Percentiles rank a stretch among this genome's conserved stretches.
Evolutionary conservation across 1,140 invertebrate species (phyloP).

Genomic region (Drosophila mojavensis): DNA sequence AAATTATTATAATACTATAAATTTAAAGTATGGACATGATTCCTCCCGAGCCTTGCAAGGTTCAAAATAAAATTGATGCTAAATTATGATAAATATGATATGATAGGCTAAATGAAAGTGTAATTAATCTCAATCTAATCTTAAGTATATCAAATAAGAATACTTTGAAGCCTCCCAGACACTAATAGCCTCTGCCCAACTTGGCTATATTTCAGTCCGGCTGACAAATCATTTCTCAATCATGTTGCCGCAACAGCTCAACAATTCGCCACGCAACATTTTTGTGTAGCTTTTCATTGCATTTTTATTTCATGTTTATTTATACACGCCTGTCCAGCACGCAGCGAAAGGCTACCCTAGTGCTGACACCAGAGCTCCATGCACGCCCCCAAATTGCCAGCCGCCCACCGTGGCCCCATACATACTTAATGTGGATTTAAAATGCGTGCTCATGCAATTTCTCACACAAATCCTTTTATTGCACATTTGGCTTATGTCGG

Average conservation of each 20-base stretch:
- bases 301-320: constrained; percentile 66
- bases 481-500: constrained; percentile 75
- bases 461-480: constrained; percentile 81
- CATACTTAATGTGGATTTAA: constrained; percentile 78
- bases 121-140: too few species aligned
- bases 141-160: background rate
- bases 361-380: background rate
- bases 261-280: constrained; percentile 43
- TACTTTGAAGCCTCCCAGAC: too few species aligned
- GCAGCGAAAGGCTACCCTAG: constrained; percentile 10
- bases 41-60: too few species aligned
- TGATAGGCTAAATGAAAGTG: too few species aligned
- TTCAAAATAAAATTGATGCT: too few species aligned
- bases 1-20: too few species aligned
- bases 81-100: too few species aligned
- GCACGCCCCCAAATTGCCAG: background rate
- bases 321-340: constrained; percentile 33
- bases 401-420: constrained; percentile 44
- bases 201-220: background rate
- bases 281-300: constrained; percentile 35
- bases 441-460: constrained; percentile 78
- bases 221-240: constrained; percentile 58
- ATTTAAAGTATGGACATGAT: too few species aligned
- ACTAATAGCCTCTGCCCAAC: background rate
- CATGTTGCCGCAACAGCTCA: constrained; percentile 41